phyloP scores from a whole-genome alignment of 30 jellyfish, hydroid and myxozoan species.

The Mastigias papua region DNA sequence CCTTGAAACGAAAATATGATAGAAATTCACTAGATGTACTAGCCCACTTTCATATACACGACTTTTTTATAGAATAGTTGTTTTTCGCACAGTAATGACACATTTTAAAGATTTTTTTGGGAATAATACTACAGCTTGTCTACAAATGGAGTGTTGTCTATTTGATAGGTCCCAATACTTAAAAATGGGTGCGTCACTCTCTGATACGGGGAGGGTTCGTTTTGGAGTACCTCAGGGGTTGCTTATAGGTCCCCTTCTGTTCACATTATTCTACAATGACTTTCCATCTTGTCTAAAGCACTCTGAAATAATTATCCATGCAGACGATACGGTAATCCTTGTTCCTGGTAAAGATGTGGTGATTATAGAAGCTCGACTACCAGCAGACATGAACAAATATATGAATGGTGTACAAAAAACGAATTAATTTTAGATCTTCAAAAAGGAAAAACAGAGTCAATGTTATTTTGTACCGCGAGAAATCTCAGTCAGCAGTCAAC shows the following conservation, averaged over 20 bases:
- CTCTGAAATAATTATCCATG: neutral
- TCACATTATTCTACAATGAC: neutral
- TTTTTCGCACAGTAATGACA: too few species aligned
- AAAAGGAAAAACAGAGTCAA: neutral
- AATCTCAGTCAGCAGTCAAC: neutral
- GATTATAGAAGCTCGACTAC: neutral
- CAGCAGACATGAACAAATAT: neutral
- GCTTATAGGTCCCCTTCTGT: neutral
- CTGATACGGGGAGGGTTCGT: neutral
- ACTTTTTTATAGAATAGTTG: too few species aligned
- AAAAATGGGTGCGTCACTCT: neutral
- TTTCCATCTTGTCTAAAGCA: neutral
- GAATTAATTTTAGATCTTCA: neutral
- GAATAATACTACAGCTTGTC: too few species aligned
- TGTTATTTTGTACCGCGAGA: neutral
- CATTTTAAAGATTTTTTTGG: too few species aligned
- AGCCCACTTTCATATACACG: too few species aligned
- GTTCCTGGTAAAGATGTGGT: neutral
- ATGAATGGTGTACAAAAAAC: neutral
- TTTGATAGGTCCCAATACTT: neutral
- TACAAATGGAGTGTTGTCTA: too few species aligned
- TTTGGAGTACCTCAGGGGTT: neutral
- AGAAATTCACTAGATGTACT: too few species aligned
- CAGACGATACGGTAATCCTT: neutral
- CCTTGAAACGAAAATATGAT: too few species aligned